A percentile compares a stretch with the other conserved stretches of the same genome.
These are phyloP conservation scores for Aphidius colemani DNA, from an alignment of 2,888 invertebrate species.

Conservation along the genomic window DNA sequence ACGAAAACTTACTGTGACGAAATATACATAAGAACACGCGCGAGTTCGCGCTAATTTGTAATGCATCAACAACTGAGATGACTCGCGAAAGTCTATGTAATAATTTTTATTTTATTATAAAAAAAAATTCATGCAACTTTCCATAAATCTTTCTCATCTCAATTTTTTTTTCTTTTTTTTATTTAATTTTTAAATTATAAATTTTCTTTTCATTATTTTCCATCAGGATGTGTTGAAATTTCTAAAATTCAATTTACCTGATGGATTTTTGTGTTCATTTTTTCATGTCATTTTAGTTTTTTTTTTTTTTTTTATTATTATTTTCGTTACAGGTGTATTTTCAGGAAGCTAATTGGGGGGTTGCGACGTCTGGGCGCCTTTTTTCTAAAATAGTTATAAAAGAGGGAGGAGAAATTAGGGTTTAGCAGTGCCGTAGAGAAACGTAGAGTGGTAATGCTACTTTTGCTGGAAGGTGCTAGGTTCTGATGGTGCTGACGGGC, in stretches of 20 bases:
- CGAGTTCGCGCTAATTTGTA: too few species aligned
- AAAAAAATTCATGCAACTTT: slow-evolving; percentile 26
- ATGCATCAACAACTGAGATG: background rate
- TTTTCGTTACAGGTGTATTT: too few species aligned
- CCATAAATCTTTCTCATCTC: slow-evolving; percentile 25
- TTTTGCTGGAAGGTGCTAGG: slow-evolving; percentile 33
- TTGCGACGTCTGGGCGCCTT: slow-evolving; percentile 17
- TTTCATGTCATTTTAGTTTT: too few species aligned
- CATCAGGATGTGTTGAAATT: too few species aligned
- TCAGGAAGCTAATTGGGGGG: slow-evolving; percentile 7
- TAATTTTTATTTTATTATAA: slow-evolving; percentile 16
- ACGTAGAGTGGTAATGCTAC: slow-evolving; percentile 6
- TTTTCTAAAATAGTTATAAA: slow-evolving; percentile 2
- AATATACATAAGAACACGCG: slow-evolving; percentile 25
- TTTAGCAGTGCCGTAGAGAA: slow-evolving; percentile 32
- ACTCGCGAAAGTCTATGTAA: slow-evolving; percentile 30
- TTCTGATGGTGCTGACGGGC: slow-evolving; percentile 37
- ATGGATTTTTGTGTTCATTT: too few species aligned
- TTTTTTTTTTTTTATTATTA: too few species aligned
- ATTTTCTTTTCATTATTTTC: too few species aligned
- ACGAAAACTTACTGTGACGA: slow-evolving; percentile 32
- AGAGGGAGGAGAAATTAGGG: slow-evolving; percentile 16
- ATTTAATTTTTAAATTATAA: too few species aligned
- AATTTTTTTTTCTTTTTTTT: background rate
- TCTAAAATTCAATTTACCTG: too few species aligned